phyloP scores from a whole-genome alignment of 2,797 vertebrate species.

The Emydoidea blandingii region DNA sequence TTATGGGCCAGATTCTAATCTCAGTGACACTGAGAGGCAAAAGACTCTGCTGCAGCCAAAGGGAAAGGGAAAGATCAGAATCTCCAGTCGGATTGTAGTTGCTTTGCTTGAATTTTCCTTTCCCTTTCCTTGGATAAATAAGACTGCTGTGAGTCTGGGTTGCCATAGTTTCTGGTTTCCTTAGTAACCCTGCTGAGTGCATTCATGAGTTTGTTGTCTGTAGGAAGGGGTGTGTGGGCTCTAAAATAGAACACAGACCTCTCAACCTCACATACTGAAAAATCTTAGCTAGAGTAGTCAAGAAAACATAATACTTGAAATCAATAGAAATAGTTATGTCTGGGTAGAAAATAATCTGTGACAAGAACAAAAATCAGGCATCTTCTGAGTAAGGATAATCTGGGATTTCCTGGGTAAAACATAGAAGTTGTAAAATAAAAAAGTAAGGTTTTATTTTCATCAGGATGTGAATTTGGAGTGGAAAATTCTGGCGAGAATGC shows the following conservation, averaged over 20 bases:
- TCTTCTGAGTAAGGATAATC: background rate
- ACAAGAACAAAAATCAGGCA: background rate
- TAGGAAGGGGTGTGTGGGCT: slow-evolving; percentile 22
- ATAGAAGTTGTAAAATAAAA: background rate
- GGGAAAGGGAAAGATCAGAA: slow-evolving; percentile 50
- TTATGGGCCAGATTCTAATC: background rate
- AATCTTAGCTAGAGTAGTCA: background rate
- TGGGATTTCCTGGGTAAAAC: background rate
- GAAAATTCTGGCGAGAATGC: background rate
- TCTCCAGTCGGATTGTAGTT: slow-evolving; percentile 12
- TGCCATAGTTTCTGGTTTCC: slow-evolving; percentile 79
- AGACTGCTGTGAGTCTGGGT: slow-evolving; percentile 52
- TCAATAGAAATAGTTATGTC: background rate
- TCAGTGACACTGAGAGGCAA: background rate
- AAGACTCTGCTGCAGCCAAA: slow-evolving; percentile 13
- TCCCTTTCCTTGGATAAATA: slow-evolving; percentile 62
- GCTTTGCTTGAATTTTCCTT: slow-evolving; percentile 54
- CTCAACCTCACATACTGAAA: background rate
- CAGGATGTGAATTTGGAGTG: background rate
- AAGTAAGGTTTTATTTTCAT: background rate
- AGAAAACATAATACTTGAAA: background rate
- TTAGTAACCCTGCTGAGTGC: slow-evolving; percentile 69
- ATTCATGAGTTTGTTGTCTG: slow-evolving; percentile 49
- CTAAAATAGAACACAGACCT: slow-evolving; percentile 49
- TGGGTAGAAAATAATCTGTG: background rate